These are phyloP conservation scores for Holothuria glaberrima DNA, from an alignment of 35 echinoderm and acorn worm species.

Conservation along the genomic window DNA sequence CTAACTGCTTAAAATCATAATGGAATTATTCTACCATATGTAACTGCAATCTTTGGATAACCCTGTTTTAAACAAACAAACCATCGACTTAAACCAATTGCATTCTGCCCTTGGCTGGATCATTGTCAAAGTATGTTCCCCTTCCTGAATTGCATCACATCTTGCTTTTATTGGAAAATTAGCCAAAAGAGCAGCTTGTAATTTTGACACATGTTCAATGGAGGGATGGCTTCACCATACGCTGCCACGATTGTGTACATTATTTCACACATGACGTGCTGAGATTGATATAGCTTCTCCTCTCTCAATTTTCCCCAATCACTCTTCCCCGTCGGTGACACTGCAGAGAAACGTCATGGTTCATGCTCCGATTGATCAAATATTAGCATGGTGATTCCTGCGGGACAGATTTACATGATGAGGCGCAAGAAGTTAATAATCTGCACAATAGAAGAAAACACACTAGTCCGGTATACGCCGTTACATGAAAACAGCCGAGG, in stretches of 20 bases:
- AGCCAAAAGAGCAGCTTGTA: neutral
- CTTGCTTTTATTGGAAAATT: too few relatives aligned
- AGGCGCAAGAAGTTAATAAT: constrained; percentile 54
- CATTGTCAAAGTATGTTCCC: too few relatives aligned
- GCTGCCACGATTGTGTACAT: constrained; percentile 17
- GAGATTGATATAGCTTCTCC: constrained; percentile 53
- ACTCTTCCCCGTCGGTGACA: constrained; percentile 44
- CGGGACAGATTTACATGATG: constrained; percentile 61
- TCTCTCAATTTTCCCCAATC: constrained; percentile 60
- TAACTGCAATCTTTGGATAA: too few relatives aligned
- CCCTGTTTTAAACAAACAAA: too few relatives aligned
- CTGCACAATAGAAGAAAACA: neutral
- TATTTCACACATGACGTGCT: constrained; percentile 61
- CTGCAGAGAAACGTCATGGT: constrained; percentile 44
- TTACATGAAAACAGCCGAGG: neutral
- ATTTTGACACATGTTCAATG: constrained; percentile 16
- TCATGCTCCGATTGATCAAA: constrained; percentile 63
- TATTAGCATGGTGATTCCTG: constrained; percentile 58
- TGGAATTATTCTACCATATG: too few relatives aligned
- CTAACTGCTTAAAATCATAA: too few relatives aligned
- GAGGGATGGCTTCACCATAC: constrained; percentile 12
- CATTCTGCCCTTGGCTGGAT: too few relatives aligned
- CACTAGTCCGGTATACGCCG: constrained; percentile 7
- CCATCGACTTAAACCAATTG: too few relatives aligned
- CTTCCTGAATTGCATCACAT: too few relatives aligned